Percentiles rank a stretch among this genome's conserved stretches.
Evolutionary conservation across 1,140 invertebrate species (phyloP).

Genomic region (Leucophenga varia): DNA sequence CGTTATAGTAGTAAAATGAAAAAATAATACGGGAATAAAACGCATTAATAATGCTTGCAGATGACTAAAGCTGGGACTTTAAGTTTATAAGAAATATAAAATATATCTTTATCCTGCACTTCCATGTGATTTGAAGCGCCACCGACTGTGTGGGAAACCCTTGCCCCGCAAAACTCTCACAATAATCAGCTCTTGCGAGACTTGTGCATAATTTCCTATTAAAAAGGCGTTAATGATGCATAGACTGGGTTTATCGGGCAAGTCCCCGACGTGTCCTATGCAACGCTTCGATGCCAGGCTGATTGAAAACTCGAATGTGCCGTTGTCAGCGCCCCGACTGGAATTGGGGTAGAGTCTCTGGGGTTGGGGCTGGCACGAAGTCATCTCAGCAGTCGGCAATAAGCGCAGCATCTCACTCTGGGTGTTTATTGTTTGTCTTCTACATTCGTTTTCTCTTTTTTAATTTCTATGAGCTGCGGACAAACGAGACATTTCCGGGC

Average conservation of each 20-base stretch:
- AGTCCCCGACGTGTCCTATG: slow-evolving; percentile 30
- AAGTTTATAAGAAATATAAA: slow-evolving; percentile 27
- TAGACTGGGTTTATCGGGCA: slow-evolving; percentile 17
- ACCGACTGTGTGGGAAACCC: too few relatives aligned
- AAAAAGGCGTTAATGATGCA: slow-evolving; percentile 42
- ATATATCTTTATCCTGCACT: slow-evolving; percentile 4
- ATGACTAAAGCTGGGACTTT: too few relatives aligned
- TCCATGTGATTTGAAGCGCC: neutral
- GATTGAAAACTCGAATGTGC: slow-evolving; percentile 47
- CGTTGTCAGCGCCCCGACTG: slow-evolving; percentile 12
- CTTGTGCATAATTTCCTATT: slow-evolving; percentile 24
- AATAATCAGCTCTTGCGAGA: neutral
- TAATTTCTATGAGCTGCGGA: slow-evolving; percentile 31
- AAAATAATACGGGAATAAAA: too few relatives aligned
- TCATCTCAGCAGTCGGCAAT: too few relatives aligned
- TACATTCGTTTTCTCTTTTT: slow-evolving; percentile 19
- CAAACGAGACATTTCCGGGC: slow-evolving; percentile 43
- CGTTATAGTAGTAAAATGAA: too few relatives aligned
- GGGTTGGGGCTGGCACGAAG: neutral
- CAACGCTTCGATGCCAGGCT: slow-evolving; percentile 43
- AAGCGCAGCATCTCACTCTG: too few relatives aligned
- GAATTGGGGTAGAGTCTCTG: slow-evolving; percentile 3
- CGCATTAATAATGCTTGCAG: too few relatives aligned
- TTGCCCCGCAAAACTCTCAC: too few relatives aligned
- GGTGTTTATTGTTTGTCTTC: slow-evolving; percentile 34